Percentiles rank a stretch among this genome's conserved stretches.
Conservation (phyloP, 2,797 vertebrate species). For the Enteromius unitaeniatus region DNA sequence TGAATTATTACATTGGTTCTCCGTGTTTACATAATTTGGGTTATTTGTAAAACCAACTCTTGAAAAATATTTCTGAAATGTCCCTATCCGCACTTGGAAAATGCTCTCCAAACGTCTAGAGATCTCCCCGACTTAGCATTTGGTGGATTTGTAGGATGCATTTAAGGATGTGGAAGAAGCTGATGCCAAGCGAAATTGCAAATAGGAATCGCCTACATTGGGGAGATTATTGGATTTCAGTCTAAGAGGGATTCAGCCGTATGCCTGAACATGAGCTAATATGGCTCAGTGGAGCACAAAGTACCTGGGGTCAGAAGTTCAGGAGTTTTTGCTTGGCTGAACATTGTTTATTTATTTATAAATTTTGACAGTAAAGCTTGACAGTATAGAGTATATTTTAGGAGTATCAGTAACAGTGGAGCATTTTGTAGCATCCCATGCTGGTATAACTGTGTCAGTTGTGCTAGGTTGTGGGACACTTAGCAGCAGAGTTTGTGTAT, state of each 20-base stretch:
- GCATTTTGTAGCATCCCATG: neutral
- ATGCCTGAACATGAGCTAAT: slow-evolving; percentile 9
- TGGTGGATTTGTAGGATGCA: neutral
- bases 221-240: neutral
- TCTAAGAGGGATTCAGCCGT: neutral
- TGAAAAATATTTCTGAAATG: neutral
- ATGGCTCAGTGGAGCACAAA: neutral
- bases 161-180: neutral
- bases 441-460: neutral
- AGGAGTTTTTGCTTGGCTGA: neutral
- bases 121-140: neutral
- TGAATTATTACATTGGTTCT: neutral
- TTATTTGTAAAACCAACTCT: neutral
- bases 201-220: neutral
- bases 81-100: neutral
- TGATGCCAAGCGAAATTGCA: neutral
- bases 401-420: neutral
- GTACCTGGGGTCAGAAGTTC: neutral
- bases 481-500: neutral
- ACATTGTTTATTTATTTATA: neutral
- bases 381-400: neutral
- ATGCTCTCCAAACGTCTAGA: neutral
- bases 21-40: neutral
- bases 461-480: neutral
- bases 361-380: neutral